Conservation (phyloP, 2,797 vertebrate species). For the Melanotaenia pygmaea region DNA sequence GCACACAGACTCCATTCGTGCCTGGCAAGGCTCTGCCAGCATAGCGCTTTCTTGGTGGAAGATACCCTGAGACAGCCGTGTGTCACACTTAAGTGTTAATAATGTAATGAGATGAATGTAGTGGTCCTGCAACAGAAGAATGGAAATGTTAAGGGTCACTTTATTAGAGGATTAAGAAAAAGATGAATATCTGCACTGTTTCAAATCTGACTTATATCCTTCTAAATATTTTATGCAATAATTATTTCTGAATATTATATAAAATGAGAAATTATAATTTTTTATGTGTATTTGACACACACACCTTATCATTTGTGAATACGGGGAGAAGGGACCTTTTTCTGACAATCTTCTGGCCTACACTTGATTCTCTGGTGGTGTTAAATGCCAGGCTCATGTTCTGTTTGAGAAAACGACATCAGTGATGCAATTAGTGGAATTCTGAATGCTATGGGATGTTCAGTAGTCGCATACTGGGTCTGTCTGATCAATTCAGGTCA, state of each 20-base stretch:
- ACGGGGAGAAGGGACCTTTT: not conserved
- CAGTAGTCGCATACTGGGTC: slow-evolving; percentile 31
- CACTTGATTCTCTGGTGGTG: slow-evolving; percentile 27
- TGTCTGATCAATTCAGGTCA: slow-evolving; percentile 50
- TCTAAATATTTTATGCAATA: slow-evolving; percentile 1
- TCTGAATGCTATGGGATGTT: slow-evolving; percentile 43
- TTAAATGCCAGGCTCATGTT: slow-evolving; percentile 45
- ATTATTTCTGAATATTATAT: not conserved
- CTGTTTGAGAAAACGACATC: slow-evolving; percentile 41
- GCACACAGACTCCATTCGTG: slow-evolving; percentile 45
- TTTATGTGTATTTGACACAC: not conserved
- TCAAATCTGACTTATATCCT: not conserved
- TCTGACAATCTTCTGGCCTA: slow-evolving; percentile 9
- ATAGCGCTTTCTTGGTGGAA: slow-evolving; percentile 36
- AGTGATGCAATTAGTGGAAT: slow-evolving; percentile 49
- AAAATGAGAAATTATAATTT: not conserved
- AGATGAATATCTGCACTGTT: not conserved
- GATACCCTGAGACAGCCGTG: slow-evolving; percentile 10
- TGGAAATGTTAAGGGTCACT: slow-evolving; percentile 6
- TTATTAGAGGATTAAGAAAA: not conserved
- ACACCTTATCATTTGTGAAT: slow-evolving; percentile 2
- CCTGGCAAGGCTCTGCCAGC: slow-evolving; percentile 34
- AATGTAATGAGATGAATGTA: slow-evolving; percentile 25
- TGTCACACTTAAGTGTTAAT: slow-evolving; percentile 46
- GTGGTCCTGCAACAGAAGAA: not conserved